These are phyloP conservation scores for Diacarnus erythraeanus DNA, from an alignment of 37 sponge, comb jelly and placozoan genomes.

Conservation along the genomic window DNA sequence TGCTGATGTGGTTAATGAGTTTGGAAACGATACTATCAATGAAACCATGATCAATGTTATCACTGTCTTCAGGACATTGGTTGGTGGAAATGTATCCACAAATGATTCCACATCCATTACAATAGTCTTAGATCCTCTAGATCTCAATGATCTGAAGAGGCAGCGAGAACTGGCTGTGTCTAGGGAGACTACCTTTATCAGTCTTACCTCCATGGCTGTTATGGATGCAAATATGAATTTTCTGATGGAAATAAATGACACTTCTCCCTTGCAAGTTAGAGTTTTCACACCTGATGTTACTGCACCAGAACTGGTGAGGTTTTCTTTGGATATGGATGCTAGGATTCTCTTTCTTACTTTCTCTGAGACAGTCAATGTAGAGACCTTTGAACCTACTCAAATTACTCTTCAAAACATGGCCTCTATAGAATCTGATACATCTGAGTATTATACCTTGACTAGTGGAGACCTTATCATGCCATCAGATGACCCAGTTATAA, in stretches of 20 bases:
- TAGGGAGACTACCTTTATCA: conserved; percentile 65
- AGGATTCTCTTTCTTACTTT: conserved; percentile 76
- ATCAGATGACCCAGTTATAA: conserved; percentile 49
- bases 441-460: conserved; percentile 49
- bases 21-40: background rate
- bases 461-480: conserved; percentile 31
- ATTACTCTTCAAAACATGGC: conserved; percentile 43
- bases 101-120: conserved; percentile 57
- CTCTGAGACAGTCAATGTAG: conserved; percentile 78
- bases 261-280: conserved; percentile 32
- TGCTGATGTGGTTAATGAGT: background rate
- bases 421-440: background rate
- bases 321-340: conserved; percentile 66
- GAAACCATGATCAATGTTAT: background rate
- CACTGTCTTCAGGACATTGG: conserved; percentile 19
- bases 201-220: conserved; percentile 49
- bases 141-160: conserved; percentile 70
- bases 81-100: conserved; percentile 37
- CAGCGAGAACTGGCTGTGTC: conserved; percentile 58
- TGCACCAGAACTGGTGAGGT: conserved; percentile 49
- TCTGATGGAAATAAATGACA: conserved; percentile 28
- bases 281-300: conserved; percentile 59
- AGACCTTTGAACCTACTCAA: conserved; percentile 47
- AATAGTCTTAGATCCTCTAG: conserved; percentile 31
- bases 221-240: conserved; percentile 68